A percentile compares a stretch with the other conserved stretches of the same genome.
Conservation (phyloP, 1,140 invertebrate genomes). For the Condylostylus longicornis region DNA sequence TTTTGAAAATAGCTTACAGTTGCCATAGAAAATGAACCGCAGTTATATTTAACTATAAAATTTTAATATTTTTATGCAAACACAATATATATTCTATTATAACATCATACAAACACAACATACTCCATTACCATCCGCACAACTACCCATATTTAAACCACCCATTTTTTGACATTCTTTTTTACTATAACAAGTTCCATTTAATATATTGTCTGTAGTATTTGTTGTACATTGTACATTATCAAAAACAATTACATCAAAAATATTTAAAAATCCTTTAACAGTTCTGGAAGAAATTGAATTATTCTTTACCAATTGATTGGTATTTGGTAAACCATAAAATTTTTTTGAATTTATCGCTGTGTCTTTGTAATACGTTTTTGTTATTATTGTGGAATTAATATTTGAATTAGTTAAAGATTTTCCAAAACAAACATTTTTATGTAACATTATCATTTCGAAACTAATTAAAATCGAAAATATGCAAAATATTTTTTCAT, state of each 20-base stretch:
- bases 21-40: slow-evolving; percentile 37
- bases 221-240: slow-evolving; percentile 43
- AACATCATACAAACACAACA: slow-evolving; percentile 50
- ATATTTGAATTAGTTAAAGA: too few species aligned
- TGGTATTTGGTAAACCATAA: too few species aligned
- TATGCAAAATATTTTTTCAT: too few species aligned
- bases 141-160: slow-evolving; percentile 45
- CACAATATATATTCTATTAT: background rate
- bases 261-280: slow-evolving; percentile 47
- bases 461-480: too few species aligned
- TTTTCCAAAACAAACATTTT: too few species aligned
- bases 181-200: slow-evolving; percentile 49
- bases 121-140: slow-evolving; percentile 58
- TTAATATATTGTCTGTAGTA: slow-evolving; percentile 23
- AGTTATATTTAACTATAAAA: slow-evolving; percentile 39
- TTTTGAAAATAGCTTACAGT: slow-evolving; percentile 44
- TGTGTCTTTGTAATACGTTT: too few species aligned
- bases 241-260: slow-evolving; percentile 55
- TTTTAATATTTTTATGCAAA: background rate
- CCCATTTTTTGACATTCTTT: slow-evolving; percentile 45
- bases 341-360: too few species aligned
- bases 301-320: too few species aligned
- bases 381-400: too few species aligned
- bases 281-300: too few species aligned
- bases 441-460: too few species aligned